Evolutionary conservation across 1,140 invertebrate genomes (phyloP).

Genomic region (Hypothenemus hampei): DNA sequence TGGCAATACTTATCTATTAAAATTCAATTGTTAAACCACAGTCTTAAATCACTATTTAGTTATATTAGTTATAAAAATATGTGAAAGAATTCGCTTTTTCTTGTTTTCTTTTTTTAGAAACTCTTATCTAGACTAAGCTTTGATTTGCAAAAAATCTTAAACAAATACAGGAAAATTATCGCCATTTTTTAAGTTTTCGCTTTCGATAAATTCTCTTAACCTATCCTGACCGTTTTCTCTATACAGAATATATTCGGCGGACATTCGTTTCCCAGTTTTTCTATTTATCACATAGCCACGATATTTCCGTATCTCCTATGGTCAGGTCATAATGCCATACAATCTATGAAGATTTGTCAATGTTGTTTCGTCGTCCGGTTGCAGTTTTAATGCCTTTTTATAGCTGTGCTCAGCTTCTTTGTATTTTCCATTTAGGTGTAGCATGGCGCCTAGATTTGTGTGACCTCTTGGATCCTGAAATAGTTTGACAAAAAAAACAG

Average conservation of each 20-base stretch:
- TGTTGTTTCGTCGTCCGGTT: constrained; percentile 82
- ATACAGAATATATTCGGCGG: constrained; percentile 20
- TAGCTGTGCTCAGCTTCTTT: constrained; percentile 79
- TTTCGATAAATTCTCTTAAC: too few species aligned
- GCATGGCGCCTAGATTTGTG: constrained; percentile 89
- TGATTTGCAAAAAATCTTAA: too few species aligned
- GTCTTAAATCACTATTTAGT: constrained; percentile 8
- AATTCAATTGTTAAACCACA: constrained; percentile 6
- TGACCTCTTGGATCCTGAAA: constrained; percentile 81
- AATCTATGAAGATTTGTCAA: constrained; percentile 84
- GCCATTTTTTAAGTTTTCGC: too few species aligned
- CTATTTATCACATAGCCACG: constrained; percentile 20
- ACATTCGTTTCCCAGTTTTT: constrained; percentile 9
- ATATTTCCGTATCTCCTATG: constrained; percentile 22
- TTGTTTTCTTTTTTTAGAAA: too few species aligned
- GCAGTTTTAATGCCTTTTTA: constrained; percentile 70
- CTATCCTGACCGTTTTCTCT: constrained; percentile 11
- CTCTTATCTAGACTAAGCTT: too few species aligned
- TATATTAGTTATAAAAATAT: too few species aligned
- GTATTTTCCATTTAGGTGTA: constrained; percentile 87
- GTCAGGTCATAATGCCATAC: constrained; percentile 53
- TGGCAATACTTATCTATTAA: constrained; percentile 2
- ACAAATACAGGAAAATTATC: constrained; percentile 1
- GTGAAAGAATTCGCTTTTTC: too few species aligned
- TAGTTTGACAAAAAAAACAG: too few species aligned